Percentiles rank a stretch among this genome's conserved stretches.
Conservation (phyloP, 2,888 invertebrate genomes). For the Sinopyrophorus schimmeli region DNA sequence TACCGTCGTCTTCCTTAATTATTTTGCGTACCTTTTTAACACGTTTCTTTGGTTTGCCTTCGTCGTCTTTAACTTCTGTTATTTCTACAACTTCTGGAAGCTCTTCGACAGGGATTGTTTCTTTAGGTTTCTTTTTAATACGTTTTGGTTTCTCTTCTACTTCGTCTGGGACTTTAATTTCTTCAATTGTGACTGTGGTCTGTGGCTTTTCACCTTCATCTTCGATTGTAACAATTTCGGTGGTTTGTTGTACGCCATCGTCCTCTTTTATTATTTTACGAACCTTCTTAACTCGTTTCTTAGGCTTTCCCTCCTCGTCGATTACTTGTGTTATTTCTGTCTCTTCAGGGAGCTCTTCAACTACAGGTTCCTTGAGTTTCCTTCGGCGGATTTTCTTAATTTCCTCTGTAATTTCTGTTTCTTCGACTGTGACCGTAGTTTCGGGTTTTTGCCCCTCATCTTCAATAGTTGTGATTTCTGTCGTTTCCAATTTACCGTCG, state of each 20-base stretch:
- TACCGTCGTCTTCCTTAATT: conserved; percentile 32
- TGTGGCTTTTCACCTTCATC: conserved; percentile 54
- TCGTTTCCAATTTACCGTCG: conserved; percentile 48
- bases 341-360: conserved; percentile 41
- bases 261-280: conserved; percentile 53
- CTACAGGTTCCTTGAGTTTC: conserved; percentile 18
- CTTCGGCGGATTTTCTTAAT: conserved; percentile 34
- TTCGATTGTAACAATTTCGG: conserved; percentile 56
- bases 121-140: conserved; percentile 38
- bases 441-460: conserved; percentile 55
- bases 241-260: conserved; percentile 52
- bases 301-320: conserved; percentile 40
- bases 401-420: conserved; percentile 18
- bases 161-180: conserved; percentile 42
- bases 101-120: conserved; percentile 17
- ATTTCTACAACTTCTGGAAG: conserved; percentile 44
- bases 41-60: conserved; percentile 43
- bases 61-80: conserved; percentile 42
- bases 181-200: conserved; percentile 44
- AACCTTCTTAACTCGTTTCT: conserved; percentile 46
- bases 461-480: conserved; percentile 49
- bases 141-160: conserved; percentile 40
- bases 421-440: conserved; percentile 44
- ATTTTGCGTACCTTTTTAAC: conserved; percentile 39
- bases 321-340: conserved; percentile 39